Conservation (phyloP, 2,113 vertebrate genomes). For the Apaloderma vittatum region DNA sequence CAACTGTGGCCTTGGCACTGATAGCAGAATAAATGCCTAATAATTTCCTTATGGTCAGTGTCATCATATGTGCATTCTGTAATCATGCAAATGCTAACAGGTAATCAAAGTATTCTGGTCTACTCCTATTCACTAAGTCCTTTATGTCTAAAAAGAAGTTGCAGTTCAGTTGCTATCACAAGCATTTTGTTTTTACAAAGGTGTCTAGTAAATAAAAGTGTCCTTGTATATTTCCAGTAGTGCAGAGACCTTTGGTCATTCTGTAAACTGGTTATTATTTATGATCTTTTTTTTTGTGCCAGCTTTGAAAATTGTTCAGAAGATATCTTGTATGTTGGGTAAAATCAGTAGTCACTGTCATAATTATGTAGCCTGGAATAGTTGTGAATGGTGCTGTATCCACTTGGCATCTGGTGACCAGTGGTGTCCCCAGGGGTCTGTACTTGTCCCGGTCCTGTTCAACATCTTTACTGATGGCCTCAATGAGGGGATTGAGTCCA, state of each 20-base stretch:
- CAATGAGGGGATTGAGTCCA: too few relatives aligned
- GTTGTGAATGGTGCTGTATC: too few relatives aligned
- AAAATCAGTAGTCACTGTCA: not conserved
- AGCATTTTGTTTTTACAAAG: not conserved
- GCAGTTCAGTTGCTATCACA: not conserved
- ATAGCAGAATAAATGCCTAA: not conserved
- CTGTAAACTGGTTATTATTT: not conserved
- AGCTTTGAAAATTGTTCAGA: not conserved
- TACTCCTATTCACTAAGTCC: not conserved
- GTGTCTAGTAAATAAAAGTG: not conserved
- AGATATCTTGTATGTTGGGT: not conserved
- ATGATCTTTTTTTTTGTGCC: not conserved
- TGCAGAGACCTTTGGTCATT: not conserved
- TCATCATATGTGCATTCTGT: not conserved
- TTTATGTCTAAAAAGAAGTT: not conserved
- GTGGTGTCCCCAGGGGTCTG: too few relatives aligned
- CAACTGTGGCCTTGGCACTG: not conserved
- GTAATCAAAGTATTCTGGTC: not conserved
- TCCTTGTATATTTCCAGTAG: not conserved
- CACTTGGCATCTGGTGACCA: too few relatives aligned
- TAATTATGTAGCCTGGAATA: not conserved
- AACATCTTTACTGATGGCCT: too few relatives aligned
- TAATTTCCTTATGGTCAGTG: not conserved
- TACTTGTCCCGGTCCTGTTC: too few relatives aligned
- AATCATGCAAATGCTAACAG: not conserved